Evolutionary conservation across 64 coral and sea anemone species (phyloP).

Genomic region (Catalaphyllia jardinei): DNA sequence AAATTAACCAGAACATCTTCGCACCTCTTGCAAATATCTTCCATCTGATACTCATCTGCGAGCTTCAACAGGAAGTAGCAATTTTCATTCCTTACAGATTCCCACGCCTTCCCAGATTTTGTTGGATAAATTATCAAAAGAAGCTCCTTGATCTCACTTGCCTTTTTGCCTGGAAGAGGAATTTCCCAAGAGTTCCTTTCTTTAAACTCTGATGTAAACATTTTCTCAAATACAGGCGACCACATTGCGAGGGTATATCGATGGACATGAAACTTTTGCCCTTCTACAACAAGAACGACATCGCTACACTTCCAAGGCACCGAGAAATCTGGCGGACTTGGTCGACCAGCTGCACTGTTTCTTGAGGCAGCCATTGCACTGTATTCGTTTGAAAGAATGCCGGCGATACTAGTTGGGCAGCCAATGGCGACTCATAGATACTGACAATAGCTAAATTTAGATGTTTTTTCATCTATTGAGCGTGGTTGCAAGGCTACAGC

Average conservation of each 20-base stretch:
- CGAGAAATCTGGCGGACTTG: constrained; percentile 20
- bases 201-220: constrained; percentile 31
- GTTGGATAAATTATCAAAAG: constrained; percentile 52
- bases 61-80: constrained; percentile 51
- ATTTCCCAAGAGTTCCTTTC: constrained; percentile 32
- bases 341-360: too few species aligned
- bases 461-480: too few species aligned
- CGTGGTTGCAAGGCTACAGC: too few species aligned
- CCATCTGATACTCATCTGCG: constrained; percentile 64
- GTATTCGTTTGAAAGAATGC: too few species aligned
- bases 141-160: constrained; percentile 63
- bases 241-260: constrained; percentile 37
- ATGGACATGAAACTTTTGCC: constrained; percentile 56
- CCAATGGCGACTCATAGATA: too few species aligned
- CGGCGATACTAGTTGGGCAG: too few species aligned
- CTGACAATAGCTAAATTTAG: too few species aligned
- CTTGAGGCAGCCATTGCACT: too few species aligned
- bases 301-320: constrained; percentile 56
- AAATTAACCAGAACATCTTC: constrained; percentile 28
- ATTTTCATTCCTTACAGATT: constrained; percentile 18
- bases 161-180: constrained; percentile 50
- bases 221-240: constrained; percentile 67
- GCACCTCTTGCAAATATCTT: constrained; percentile 26
- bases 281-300: constrained; percentile 40
- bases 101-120: not conserved